These are phyloP conservation scores for Diorhabda elongata DNA, from an alignment of 1,140 invertebrate species.

Conservation along the genomic window DNA sequence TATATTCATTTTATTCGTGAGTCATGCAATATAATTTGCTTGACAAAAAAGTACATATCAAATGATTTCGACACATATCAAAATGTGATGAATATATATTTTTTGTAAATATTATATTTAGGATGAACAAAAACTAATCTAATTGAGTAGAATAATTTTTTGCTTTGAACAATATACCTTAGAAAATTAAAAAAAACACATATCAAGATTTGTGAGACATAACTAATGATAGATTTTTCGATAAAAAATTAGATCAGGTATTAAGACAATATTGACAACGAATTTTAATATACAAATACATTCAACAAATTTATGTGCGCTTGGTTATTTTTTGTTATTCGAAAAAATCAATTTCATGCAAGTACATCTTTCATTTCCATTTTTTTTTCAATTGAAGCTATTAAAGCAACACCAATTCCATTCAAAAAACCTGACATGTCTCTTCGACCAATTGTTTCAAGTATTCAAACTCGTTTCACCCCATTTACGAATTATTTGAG, in stretches of 20 bases:
- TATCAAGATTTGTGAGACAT: not conserved
- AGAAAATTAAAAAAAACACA: not conserved
- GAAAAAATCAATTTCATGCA: too few relatives aligned
- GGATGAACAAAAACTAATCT: constrained; percentile 11
- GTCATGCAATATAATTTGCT: constrained; percentile 13
- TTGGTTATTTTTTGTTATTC: too few relatives aligned
- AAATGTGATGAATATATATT: constrained; percentile 30
- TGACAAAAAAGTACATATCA: constrained; percentile 28
- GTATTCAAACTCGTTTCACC: too few relatives aligned
- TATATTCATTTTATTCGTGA: constrained; percentile 7
- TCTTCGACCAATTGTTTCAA: too few relatives aligned
- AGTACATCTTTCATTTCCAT: too few relatives aligned
- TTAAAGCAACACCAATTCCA: too few relatives aligned
- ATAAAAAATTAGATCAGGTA: not conserved
- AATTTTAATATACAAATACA: not conserved
- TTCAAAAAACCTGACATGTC: too few relatives aligned
- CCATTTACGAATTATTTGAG: too few relatives aligned
- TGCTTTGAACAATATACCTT: not conserved
- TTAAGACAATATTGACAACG: not conserved
- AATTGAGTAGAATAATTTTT: constrained; percentile 11
- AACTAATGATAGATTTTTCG: not conserved
- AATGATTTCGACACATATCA: constrained; percentile 31
- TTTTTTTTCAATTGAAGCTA: too few relatives aligned
- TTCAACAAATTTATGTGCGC: too few relatives aligned
- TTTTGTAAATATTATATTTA: constrained; percentile 22